Conservation (phyloP, 2,113 vertebrate species). For the Ochotona princeps region DNA sequence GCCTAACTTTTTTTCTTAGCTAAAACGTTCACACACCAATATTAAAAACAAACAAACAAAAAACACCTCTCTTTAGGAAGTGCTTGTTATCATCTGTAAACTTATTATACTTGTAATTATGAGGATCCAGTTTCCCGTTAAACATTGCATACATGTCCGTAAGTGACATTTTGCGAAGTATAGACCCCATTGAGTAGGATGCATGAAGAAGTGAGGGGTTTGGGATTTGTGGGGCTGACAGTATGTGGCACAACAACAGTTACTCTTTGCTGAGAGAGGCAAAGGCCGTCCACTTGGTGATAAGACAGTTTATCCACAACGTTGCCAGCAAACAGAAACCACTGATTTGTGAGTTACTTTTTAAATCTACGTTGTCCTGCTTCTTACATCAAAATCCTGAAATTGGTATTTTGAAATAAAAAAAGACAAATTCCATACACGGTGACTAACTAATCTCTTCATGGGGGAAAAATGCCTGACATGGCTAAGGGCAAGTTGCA, state of each 20-base stretch:
- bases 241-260: background rate
- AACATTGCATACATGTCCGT: background rate
- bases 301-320: conserved; percentile 38
- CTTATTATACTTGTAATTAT: background rate
- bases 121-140: background rate
- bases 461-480: conserved; percentile 15
- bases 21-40: conserved; percentile 39
- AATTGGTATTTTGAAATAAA: conserved; percentile 28
- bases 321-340: background rate
- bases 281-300: background rate
- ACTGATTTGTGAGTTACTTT: background rate
- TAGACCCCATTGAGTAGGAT: background rate
- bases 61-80: background rate
- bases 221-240: background rate
- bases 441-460: background rate
- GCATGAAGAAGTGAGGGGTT: background rate
- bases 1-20: background rate
- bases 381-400: conserved; percentile 33
- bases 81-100: conserved; percentile 17
- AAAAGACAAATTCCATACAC: background rate
- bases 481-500: background rate
- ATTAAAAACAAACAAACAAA: conserved; percentile 47
- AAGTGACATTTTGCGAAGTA: background rate
- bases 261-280: background rate
- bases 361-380: background rate